Base-by-base conservation (phyloP, 2,888 invertebrate species). In the Neuroscelio doddi region DNA sequence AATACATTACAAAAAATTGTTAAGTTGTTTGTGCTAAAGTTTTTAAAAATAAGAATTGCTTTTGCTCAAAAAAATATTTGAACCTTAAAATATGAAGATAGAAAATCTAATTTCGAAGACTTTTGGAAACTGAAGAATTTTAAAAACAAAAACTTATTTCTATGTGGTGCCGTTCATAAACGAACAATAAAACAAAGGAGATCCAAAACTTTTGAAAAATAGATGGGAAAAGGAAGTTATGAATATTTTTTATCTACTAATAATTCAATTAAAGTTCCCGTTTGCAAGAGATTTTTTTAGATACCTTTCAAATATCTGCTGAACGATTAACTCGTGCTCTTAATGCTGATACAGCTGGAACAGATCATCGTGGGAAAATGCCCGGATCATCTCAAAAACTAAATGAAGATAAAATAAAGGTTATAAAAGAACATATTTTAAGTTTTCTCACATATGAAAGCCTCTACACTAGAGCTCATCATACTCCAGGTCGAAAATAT, bases 381-480 rank as follows among this genome's bases (percentile, higher is more conserved):
- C 44, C 45, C 45, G 46, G 45, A 44, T 51, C 51, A 38, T 44
- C 57, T 36, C 50, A 44, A 50, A 58, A 58, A 58, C 42, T 36
- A 44, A 36, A 50, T 4, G 50, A 58, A 50, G 29, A 36, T 50
- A 50, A 58, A 50, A 44, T 50, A 58, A 58, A 45, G n/a, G 38
- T 44, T 50, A 29, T 58, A 50, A 49, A 34, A 67, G 46, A 68
- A 10, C 62, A 71, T 64, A 66, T 68, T 64, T 42, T 56, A 67
- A 59, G 61, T 61, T 69, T 71, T 53, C 65, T 68, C 45, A 45
- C 53, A 53, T 71, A 59, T 52, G 61, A 69, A 52, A 61, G 61
- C 46, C 64, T 70, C 47, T 72, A 72, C 44, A 67, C 62, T 29
- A 21, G 66, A 61, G 49, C 63, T 56, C 64, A 51, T 46, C 64